Evolutionary conservation across 2,797 vertebrate genomes (phyloP).

Genomic region (Picus viridis): DNA sequence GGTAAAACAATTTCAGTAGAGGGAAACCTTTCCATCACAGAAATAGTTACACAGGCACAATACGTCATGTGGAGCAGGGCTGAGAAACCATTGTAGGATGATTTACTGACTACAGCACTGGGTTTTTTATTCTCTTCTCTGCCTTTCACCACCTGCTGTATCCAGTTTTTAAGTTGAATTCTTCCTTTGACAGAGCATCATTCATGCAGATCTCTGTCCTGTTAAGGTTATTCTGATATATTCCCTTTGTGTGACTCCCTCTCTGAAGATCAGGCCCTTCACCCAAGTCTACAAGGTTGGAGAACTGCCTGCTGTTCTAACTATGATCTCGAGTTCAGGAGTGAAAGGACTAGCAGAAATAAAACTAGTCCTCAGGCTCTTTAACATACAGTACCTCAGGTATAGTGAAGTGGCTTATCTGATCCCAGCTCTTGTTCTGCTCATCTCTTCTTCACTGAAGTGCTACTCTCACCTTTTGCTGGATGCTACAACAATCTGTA

Average conservation of each 20-base stretch:
- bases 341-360: not conserved
- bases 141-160: constrained; percentile 47
- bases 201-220: constrained; percentile 59
- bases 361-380: constrained; percentile 5
- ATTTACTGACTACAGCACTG: constrained; percentile 37
- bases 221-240: constrained; percentile 42
- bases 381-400: not conserved
- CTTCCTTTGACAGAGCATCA: constrained; percentile 25
- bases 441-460: not conserved
- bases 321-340: constrained; percentile 31
- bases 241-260: constrained; percentile 16
- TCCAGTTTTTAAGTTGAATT: constrained; percentile 19
- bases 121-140: constrained; percentile 30
- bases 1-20: constrained; percentile 31
- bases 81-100: constrained; percentile 38
- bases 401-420: not conserved
- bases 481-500: not conserved
- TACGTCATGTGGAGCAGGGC: not conserved
- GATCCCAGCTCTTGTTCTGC: not conserved
- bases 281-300: constrained; percentile 14
- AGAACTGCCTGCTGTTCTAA: constrained; percentile 16
- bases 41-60: constrained; percentile 26
- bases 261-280: constrained; percentile 50
- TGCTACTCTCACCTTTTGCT: not conserved
- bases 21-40: constrained; percentile 53